phyloP scores from a whole-genome alignment of 2,797 vertebrate species.

The Eulemur coronatus region DNA sequence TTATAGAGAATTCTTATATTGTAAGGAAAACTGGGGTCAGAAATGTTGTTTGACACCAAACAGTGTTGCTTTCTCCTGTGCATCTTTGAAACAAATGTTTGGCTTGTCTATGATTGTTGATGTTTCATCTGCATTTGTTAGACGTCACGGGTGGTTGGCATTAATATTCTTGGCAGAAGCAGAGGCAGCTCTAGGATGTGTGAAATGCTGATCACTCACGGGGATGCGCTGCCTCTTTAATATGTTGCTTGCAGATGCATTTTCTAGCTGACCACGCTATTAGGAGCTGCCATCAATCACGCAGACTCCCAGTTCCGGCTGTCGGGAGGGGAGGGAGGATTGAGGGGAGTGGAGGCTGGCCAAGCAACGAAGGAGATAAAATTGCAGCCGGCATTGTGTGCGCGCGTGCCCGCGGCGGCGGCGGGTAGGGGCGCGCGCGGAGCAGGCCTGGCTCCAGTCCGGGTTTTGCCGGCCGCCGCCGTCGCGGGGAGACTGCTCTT shows the following conservation, averaged over 20 bases:
- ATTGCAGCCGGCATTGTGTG: slow-evolving; percentile 48
- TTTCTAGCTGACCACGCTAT: slow-evolving; percentile 85
- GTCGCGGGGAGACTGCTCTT: slow-evolving; percentile 83
- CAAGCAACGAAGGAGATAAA: background rate
- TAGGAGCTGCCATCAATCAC: slow-evolving; percentile 89
- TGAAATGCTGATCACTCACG: slow-evolving; percentile 81
- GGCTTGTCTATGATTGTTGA: background rate
- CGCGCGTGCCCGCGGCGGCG: background rate
- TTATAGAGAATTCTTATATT: slow-evolving; percentile 37
- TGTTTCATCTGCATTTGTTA: slow-evolving; percentile 77
- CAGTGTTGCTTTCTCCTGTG: background rate
- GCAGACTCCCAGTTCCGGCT: slow-evolving; percentile 88
- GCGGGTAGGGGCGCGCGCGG: background rate
- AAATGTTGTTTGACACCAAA: background rate
- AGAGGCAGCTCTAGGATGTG: slow-evolving; percentile 67
- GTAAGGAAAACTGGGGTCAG: background rate
- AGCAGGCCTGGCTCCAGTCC: slow-evolving; percentile 84
- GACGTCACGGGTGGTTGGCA: slow-evolving; percentile 67
- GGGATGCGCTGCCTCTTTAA: slow-evolving; percentile 80
- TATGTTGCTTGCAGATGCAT: slow-evolving; percentile 85
- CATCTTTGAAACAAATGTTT: background rate
- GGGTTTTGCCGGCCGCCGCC: slow-evolving; percentile 87
- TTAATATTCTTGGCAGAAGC: slow-evolving; percentile 83
- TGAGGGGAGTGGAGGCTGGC: slow-evolving; percentile 30
- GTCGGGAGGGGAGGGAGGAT: slow-evolving; percentile 45